These are phyloP conservation scores for Gisinianus flammeolus DNA, from an alignment of 2,888 invertebrate species.

Conservation along the genomic window DNA sequence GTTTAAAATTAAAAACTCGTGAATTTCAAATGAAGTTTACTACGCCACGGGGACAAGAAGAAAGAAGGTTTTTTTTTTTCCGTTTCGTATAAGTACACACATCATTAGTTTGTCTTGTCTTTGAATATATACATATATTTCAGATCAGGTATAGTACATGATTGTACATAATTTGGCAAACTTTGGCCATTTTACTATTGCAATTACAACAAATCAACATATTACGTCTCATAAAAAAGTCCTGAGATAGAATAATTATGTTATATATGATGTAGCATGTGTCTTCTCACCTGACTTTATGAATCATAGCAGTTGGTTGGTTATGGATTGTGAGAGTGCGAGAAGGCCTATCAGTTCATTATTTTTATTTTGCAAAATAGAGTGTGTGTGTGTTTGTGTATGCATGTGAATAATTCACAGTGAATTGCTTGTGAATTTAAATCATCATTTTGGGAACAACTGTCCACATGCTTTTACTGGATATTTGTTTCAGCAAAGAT, in stretches of 20 bases:
- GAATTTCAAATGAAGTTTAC: background rate
- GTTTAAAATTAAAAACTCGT: background rate
- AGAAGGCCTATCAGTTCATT: too few species aligned
- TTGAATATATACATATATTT: background rate
- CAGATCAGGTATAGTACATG: too few species aligned
- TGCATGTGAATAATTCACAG: too few species aligned
- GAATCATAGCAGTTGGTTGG: background rate
- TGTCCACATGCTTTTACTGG: too few species aligned
- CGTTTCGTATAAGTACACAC: background rate
- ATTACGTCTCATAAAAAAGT: slow-evolving; percentile 19
- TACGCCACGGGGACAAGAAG: background rate
- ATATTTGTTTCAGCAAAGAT: too few species aligned
- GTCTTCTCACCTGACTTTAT: background rate
- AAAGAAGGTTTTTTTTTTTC: background rate
- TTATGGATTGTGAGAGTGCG: background rate
- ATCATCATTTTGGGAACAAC: too few species aligned
- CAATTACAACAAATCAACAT: background rate
- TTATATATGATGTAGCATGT: background rate
- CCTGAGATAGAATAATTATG: slow-evolving; percentile 7
- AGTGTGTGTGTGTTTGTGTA: too few species aligned
- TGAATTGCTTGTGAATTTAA: too few species aligned
- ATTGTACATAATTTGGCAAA: background rate
- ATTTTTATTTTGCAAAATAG: too few species aligned
- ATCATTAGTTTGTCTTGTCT: background rate
- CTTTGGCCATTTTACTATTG: background rate